Conservation (phyloP, 1,140 invertebrate species). For the Lamellibrachia luymesi region DNA sequence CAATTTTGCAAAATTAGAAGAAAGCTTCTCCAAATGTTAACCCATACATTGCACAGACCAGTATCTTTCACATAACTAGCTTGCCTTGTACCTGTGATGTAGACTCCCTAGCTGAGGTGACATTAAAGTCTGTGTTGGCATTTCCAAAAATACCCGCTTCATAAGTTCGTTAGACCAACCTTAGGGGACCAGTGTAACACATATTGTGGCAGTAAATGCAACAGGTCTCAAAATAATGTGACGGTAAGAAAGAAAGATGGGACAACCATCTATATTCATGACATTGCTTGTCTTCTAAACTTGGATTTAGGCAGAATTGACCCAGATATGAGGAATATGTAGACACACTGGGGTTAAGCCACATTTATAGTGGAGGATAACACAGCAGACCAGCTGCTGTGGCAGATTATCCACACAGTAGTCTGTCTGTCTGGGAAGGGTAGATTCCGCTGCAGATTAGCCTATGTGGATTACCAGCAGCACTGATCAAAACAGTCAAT, state of each 20-base stretch:
- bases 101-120: not conserved
- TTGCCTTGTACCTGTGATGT: not conserved
- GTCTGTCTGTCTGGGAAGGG: no score
- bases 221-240: slow-evolving; percentile 1
- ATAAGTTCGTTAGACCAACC: not conserved
- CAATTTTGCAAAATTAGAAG: not conserved
- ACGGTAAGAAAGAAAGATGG: not conserved
- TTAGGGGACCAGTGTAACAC: not conserved
- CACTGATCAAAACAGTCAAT: not conserved
- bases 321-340: not conserved
- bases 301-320: not conserved
- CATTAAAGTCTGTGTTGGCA: not conserved
- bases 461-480: not conserved
- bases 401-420: not conserved
- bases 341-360: not conserved
- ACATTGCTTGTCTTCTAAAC: not conserved
- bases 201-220: not conserved
- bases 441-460: not conserved
- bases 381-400: not conserved
- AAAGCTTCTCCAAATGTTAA: not conserved
- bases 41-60: not conserved
- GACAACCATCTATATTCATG: not conserved
- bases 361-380: not conserved
- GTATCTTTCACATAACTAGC: not conserved
- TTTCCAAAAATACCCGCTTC: not conserved